phyloP scores from a whole-genome alignment of 2,113 vertebrate species.

The Chionis minor region DNA sequence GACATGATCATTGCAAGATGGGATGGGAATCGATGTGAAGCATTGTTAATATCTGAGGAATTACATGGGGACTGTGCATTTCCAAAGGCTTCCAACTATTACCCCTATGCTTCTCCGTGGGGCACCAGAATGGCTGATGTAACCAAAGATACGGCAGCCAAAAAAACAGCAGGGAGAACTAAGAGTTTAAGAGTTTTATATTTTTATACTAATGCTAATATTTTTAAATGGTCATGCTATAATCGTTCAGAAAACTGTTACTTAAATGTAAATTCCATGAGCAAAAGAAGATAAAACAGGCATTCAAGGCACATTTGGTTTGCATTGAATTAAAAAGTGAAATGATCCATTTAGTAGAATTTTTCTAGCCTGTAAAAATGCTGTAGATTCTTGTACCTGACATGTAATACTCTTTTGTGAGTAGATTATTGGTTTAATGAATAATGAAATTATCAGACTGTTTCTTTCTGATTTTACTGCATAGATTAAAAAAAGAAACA shows the following conservation, averaged over 20 bases:
- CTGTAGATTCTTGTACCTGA: not conserved
- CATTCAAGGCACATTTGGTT: not conserved
- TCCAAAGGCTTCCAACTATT: not conserved
- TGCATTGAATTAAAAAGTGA: not conserved
- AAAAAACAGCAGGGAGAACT: not conserved
- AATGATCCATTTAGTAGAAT: not conserved
- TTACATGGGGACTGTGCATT: not conserved
- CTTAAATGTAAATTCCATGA: not conserved
- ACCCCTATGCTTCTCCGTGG: fast-evolving
- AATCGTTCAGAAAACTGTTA: not conserved
- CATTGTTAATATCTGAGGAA: not conserved
- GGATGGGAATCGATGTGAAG: not conserved
- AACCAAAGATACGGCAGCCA: not conserved
- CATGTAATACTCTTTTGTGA: not conserved
- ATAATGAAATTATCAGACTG: not conserved
- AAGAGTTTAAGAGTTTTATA: not conserved
- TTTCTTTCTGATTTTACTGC: not conserved
- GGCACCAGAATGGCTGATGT: not conserved
- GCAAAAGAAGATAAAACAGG: not conserved
- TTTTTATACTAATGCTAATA: not conserved
- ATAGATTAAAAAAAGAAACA: not conserved
- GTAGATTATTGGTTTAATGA: not conserved
- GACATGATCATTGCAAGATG: not conserved
- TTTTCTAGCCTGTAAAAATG: not conserved
- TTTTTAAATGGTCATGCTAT: not conserved